A percentile compares a stretch with the other conserved stretches of the same genome.
phyloP scores from a whole-genome alignment of 1,140 invertebrate genomes.

The Orchestia grillus region DNA sequence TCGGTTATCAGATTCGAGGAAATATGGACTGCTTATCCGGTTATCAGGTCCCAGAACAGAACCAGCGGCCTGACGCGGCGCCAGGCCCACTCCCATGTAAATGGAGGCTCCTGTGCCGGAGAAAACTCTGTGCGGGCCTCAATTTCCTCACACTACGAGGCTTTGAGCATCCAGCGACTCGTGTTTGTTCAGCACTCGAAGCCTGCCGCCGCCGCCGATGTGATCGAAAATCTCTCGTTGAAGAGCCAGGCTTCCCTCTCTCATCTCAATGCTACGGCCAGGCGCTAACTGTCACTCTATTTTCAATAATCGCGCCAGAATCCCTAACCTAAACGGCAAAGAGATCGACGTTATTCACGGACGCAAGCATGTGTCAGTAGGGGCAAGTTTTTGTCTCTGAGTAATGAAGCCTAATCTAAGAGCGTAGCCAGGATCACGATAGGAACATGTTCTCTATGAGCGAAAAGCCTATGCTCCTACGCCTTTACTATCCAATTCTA shows the following conservation, averaged over 20 bases:
- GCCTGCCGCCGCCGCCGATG: constrained; percentile 33
- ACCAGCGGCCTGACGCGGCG: neutral
- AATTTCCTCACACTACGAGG: constrained; percentile 47
- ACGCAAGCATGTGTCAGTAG: neutral
- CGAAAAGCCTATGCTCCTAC: neutral
- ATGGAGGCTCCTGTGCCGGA: neutral
- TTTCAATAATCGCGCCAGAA: neutral
- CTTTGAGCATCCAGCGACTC: constrained; percentile 39
- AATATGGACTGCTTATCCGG: too few relatives aligned
- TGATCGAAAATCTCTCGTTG: constrained; percentile 45
- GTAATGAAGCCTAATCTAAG: too few relatives aligned
- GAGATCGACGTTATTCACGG: neutral
- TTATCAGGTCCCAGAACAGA: too few relatives aligned
- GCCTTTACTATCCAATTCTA: neutral
- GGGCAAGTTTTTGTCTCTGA: neutral
- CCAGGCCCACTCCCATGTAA: neutral
- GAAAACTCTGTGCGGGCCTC: constrained; percentile 30
- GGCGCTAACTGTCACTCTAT: neutral
- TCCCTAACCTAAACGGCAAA: neutral
- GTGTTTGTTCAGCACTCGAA: constrained; percentile 46
- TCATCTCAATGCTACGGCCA: neutral
- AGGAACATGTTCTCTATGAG: too few relatives aligned
- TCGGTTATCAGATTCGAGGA: too few relatives aligned
- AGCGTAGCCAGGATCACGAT: too few relatives aligned
- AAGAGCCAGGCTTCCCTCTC: constrained; percentile 7